Evolutionary conservation across 2,797 vertebrate genomes (phyloP).

Genomic region (Prunella strophiata): DNA sequence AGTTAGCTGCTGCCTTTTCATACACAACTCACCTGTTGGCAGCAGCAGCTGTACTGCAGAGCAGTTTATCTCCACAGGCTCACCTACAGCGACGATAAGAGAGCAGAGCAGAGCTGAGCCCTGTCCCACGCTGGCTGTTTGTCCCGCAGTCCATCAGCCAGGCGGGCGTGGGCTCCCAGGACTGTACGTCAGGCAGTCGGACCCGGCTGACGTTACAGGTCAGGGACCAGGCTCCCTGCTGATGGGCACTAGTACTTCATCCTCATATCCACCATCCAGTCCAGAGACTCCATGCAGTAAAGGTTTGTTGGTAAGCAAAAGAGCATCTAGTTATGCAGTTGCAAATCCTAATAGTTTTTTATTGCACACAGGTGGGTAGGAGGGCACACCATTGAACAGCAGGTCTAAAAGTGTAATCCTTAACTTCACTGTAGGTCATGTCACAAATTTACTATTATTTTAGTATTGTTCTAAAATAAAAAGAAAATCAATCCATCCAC

Average conservation of each 20-base stretch:
- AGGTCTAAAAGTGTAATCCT: not conserved
- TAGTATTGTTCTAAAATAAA: not conserved
- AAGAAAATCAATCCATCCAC: not conserved
- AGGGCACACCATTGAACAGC: not conserved
- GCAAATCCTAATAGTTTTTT: not conserved
- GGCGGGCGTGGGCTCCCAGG: accelerated
- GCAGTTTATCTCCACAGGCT: not conserved
- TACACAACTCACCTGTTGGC: not conserved
- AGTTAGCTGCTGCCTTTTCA: not conserved
- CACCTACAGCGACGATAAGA: accelerated
- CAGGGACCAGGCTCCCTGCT: not conserved
- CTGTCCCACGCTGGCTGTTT: accelerated
- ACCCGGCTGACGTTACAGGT: not conserved
- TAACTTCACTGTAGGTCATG: not conserved
- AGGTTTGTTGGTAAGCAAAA: not conserved
- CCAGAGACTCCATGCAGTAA: not conserved
- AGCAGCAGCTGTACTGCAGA: not conserved
- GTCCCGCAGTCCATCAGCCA: not conserved
- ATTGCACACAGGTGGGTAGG: not conserved
- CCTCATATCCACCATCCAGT: not conserved
- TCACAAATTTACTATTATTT: not conserved
- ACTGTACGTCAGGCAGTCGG: not conserved
- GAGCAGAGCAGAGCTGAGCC: not conserved
- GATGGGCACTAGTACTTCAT: not conserved
- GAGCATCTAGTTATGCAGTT: not conserved